These are phyloP conservation scores for Zonotrichia leucophrys DNA, from an alignment of 2,113 vertebrate genomes.

Conservation along the genomic window DNA sequence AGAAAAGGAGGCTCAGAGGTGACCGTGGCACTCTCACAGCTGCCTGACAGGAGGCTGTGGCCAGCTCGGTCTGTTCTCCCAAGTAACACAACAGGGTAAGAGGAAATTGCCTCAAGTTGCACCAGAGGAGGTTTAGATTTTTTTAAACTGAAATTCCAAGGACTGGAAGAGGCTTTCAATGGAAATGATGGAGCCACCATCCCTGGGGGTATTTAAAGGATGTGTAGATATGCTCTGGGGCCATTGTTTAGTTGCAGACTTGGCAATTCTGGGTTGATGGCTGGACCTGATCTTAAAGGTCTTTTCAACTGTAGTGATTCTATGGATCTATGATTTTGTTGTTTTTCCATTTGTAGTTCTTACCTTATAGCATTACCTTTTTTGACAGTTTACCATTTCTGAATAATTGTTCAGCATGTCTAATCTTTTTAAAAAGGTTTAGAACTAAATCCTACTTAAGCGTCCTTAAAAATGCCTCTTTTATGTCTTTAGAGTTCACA, in stretches of 20 bases:
- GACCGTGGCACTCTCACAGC: too few relatives aligned
- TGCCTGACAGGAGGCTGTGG: background rate
- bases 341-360: background rate
- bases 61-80: background rate
- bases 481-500: background rate
- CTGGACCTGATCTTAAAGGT: background rate
- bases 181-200: background rate
- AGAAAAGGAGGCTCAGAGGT: background rate
- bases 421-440: background rate
- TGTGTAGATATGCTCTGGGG: background rate
- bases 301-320: background rate
- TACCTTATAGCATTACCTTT: background rate
- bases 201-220: background rate
- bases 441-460: background rate
- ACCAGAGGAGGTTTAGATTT: background rate
- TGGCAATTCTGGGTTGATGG: background rate
- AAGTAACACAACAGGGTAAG: background rate
- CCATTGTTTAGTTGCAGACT: background rate
- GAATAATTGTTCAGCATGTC: background rate
- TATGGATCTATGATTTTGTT: background rate
- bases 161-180: background rate
- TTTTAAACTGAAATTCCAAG: background rate
- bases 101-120: background rate
- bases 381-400: background rate
- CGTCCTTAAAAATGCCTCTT: background rate